These are phyloP conservation scores for Mesocentrotus franciscanus DNA, from an alignment of 53 echinoderm and acorn worm genomes.

Conservation along the genomic window DNA sequence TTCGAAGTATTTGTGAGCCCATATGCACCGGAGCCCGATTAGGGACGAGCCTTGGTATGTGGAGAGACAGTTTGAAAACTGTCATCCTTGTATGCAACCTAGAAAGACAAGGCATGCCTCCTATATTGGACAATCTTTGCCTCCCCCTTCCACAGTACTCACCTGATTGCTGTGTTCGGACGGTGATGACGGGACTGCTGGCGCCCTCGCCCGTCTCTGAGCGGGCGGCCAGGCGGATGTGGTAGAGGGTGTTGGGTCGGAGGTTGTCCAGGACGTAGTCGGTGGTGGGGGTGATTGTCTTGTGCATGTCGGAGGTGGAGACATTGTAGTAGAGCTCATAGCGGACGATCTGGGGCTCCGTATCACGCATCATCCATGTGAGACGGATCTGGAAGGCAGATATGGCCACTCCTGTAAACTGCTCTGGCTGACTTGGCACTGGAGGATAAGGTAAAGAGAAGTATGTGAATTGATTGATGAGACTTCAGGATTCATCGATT, in stretches of 20 bases:
- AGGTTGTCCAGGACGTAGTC: conserved; percentile 79
- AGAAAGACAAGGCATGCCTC: neutral
- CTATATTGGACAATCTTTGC: neutral
- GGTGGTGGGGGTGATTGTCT: conserved; percentile 75
- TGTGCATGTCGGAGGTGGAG: conserved; percentile 78
- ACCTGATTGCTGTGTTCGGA: conserved; percentile 94
- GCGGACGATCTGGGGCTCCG: conserved; percentile 73
- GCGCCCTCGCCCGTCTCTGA: conserved; percentile 87
- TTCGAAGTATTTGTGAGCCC: too few relatives aligned
- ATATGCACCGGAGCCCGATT: too few relatives aligned
- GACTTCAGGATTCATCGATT: neutral
- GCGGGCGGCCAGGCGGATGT: conserved; percentile 89
- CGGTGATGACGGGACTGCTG: conserved; percentile 84
- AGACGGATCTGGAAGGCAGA: conserved; percentile 86
- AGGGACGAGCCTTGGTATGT: neutral
- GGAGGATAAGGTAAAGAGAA: neutral
- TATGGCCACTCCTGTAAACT: conserved; percentile 84
- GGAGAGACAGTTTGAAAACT: neutral
- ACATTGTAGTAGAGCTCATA: conserved; percentile 98
- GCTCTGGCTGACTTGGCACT: conserved; percentile 97
- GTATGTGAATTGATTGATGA: neutral
- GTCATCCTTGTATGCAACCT: neutral
- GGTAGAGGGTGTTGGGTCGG: conserved; percentile 91
- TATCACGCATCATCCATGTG: conserved; percentile 85
- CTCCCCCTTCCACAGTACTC: neutral